Conservation (phyloP, 1,140 invertebrate species). For the Hermatobates lingyangjiaoensis region DNA sequence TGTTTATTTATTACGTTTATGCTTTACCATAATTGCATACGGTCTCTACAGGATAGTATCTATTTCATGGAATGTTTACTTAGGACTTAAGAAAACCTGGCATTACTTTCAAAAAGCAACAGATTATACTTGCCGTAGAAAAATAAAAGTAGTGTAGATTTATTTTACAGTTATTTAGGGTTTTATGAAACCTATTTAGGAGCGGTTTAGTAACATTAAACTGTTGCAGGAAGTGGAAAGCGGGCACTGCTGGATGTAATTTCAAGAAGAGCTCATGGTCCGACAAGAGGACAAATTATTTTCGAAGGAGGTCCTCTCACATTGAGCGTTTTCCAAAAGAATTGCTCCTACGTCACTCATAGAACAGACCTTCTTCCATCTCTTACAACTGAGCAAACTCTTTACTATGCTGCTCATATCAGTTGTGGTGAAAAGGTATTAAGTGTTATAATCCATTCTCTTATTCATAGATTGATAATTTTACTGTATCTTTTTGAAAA, state of each 20-base stretch:
- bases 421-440: slow-evolving; percentile 39
- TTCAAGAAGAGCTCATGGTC: slow-evolving; percentile 48
- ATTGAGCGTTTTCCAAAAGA: slow-evolving; percentile 58
- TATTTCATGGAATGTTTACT: no score
- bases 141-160: no score
- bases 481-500: no score
- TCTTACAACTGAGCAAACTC: slow-evolving; percentile 64
- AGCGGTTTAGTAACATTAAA: not conserved
- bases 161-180: not conserved
- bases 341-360: slow-evolving; percentile 69
- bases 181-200: not conserved
- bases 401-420: slow-evolving; percentile 52
- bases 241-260: slow-evolving; percentile 77
- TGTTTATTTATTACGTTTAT: no score
- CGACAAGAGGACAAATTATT: slow-evolving; percentile 61
- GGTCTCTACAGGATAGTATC: no score
- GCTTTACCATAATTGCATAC: no score
- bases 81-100: no score
- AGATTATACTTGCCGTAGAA: no score
- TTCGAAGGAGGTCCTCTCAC: slow-evolving; percentile 67
- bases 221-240: slow-evolving; percentile 57
- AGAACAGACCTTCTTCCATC: slow-evolving; percentile 63
- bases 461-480: no score
- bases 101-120: no score
- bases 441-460: no score